Evolutionary conservation across 2,888 invertebrate genomes (phyloP).

Genomic region (Lasius platythorax): DNA sequence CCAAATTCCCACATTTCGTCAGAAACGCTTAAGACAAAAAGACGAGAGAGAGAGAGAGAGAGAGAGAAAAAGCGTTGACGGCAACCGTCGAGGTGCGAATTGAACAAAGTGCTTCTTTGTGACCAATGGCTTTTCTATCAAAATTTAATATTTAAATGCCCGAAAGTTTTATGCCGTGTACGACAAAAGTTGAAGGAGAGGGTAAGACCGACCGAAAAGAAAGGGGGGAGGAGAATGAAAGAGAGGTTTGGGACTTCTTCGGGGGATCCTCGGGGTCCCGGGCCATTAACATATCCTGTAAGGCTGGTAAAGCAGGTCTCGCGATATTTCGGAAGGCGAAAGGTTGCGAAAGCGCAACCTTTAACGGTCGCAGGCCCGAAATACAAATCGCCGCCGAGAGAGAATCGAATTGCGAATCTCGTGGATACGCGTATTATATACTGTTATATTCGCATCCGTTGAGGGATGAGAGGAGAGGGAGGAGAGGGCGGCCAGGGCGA

Average conservation of each 20-base stretch:
- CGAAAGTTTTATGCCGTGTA: slow-evolving; percentile 46
- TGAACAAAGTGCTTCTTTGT: slow-evolving; percentile 58
- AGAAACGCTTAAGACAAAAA: not conserved
- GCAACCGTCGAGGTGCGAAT: slow-evolving; percentile 41
- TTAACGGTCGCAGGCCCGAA: slow-evolving; percentile 82
- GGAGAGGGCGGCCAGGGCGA: too few species aligned
- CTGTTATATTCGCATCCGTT: not conserved
- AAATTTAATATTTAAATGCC: slow-evolving; percentile 81
- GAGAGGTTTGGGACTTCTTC: slow-evolving; percentile 62
- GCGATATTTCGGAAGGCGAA: slow-evolving; percentile 77
- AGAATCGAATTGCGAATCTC: slow-evolving; percentile 1
- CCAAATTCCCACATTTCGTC: not conserved
- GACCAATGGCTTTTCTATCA: slow-evolving; percentile 71
- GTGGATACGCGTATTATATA: not conserved
- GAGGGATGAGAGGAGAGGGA: too few species aligned
- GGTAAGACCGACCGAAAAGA: slow-evolving; percentile 23
- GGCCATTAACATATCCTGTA: slow-evolving; percentile 84
- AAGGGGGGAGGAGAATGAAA: slow-evolving; percentile 26
- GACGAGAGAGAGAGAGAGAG: not conserved
- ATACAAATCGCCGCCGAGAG: slow-evolving; percentile 77
- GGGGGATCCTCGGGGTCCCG: slow-evolving; percentile 65
- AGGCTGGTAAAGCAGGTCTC: slow-evolving; percentile 84
- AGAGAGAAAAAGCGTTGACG: slow-evolving; percentile 28
- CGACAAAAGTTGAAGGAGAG: slow-evolving; percentile 16
- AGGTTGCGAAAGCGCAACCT: slow-evolving; percentile 69